Evolutionary conservation across 64 coral and sea anemone species (phyloP).

Genomic region (Stichodactyla mertensii): DNA sequence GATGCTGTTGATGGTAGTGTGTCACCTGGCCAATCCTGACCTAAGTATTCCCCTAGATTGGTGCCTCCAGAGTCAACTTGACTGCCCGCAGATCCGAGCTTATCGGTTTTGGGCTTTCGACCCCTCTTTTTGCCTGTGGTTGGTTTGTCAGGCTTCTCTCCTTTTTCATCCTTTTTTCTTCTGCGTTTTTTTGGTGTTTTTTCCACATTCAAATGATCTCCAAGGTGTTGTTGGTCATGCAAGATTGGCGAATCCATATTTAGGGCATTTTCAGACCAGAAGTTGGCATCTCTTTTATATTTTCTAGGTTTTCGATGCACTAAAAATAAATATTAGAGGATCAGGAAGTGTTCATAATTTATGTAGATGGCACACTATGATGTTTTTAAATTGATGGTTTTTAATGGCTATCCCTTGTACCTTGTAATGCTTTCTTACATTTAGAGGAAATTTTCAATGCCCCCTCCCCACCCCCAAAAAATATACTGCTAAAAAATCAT

Average conservation of each 20-base stretch:
- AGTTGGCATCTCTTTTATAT: slow-evolving; percentile 7
- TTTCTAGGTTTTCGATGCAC: slow-evolving; percentile 22
- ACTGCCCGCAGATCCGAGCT: slow-evolving; percentile 98
- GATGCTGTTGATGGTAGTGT: slow-evolving; percentile 16
- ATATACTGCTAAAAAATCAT: no score
- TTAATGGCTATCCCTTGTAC: no score
- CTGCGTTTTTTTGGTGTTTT: slow-evolving; percentile 86
- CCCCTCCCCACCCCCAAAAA: no score
- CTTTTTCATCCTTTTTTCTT: slow-evolving; percentile 46
- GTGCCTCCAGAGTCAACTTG: slow-evolving; percentile 50
- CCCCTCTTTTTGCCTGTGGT: slow-evolving; percentile 81
- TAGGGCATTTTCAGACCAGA: slow-evolving; percentile 5
- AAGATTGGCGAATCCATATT: slow-evolving; percentile 37
- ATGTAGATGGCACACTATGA: neutral
- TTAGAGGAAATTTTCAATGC: no score
- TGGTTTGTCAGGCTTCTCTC: slow-evolving; percentile 85
- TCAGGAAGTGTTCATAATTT: neutral
- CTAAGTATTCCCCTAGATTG: slow-evolving; percentile 12
- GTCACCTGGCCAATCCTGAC: slow-evolving; percentile 38
- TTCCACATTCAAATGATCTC: slow-evolving; percentile 22
- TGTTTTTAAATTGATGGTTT: neutral
- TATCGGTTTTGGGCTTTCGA: slow-evolving; percentile 90
- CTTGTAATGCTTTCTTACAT: no score
- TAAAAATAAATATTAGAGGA: neutral
- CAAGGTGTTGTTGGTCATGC: slow-evolving; percentile 18